phyloP scores from a whole-genome alignment of 2,113 vertebrate species.

The Argyrosomus japonicus region DNA sequence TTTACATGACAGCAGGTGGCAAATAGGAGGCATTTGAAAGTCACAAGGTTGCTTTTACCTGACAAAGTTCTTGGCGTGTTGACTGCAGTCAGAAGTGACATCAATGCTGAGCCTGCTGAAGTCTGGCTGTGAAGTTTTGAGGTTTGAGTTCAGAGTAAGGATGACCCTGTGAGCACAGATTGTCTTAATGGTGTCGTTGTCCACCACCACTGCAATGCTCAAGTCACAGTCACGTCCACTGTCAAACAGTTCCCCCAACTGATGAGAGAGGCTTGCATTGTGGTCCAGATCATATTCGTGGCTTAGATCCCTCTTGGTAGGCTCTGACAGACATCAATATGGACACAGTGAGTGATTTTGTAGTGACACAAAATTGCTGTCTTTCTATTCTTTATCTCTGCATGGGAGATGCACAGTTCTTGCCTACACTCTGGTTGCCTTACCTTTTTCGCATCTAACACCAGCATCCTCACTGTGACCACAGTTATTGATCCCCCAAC shows the following conservation, averaged over 20 bases:
- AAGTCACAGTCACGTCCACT: constrained; percentile 72
- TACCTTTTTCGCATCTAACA: constrained; percentile 40
- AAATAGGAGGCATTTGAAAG: too few relatives aligned
- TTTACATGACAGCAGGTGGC: neutral
- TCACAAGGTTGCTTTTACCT: constrained; percentile 49
- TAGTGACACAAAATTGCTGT: neutral
- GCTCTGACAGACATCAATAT: neutral
- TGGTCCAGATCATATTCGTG: constrained; percentile 8
- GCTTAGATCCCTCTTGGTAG: accelerated
- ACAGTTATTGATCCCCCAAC: constrained; percentile 35
- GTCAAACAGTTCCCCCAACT: constrained; percentile 58
- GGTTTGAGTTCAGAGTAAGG: constrained; percentile 63
- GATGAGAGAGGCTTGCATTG: constrained; percentile 18
- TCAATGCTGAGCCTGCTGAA: constrained; percentile 47
- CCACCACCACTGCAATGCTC: constrained; percentile 52
- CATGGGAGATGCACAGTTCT: neutral
- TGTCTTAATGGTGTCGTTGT: neutral
- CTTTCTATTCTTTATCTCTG: neutral
- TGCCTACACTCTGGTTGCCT: neutral
- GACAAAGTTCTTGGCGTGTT: constrained; percentile 52
- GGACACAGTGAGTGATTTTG: neutral
- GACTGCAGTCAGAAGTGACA: constrained; percentile 43
- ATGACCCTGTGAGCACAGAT: constrained; percentile 76
- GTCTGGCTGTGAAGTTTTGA: constrained; percentile 26
- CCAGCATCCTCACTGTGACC: constrained; percentile 35